Conservation (phyloP, 2,113 vertebrate species). For the Lasiurus cinereus region DNA sequence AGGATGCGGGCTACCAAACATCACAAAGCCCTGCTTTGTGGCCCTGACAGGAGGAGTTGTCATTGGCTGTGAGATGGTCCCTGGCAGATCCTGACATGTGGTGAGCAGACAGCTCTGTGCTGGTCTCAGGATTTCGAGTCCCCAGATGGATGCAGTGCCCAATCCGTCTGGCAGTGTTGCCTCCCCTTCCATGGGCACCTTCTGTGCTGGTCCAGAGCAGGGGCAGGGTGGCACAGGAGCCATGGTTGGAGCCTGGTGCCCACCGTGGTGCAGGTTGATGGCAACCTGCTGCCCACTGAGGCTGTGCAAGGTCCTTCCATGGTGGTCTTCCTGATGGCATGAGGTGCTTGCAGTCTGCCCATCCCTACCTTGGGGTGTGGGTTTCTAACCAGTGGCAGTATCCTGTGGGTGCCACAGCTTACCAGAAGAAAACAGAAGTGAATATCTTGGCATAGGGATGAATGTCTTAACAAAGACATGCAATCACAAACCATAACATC, state of each 20-base stretch:
- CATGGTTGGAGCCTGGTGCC: background rate
- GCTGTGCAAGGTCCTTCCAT: background rate
- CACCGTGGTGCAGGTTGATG: background rate
- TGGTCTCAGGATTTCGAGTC: background rate
- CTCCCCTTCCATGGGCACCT: fast-evolving
- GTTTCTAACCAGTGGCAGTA: background rate
- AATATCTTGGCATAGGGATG: background rate
- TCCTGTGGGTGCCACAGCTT: too few species aligned
- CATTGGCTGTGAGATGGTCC: constrained; percentile 70
- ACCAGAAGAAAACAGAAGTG: background rate
- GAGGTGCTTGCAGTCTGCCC: background rate
- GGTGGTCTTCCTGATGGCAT: background rate
- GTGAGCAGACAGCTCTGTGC: constrained; percentile 65
- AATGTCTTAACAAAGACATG: constrained; percentile 21
- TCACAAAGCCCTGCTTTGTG: constrained; percentile 79
- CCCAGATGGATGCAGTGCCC: background rate
- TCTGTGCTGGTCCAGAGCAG: background rate
- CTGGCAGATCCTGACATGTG: constrained; percentile 82
- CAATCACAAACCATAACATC: background rate
- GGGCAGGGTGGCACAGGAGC: background rate
- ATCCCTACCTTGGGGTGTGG: background rate
- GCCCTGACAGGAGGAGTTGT: constrained; percentile 65
- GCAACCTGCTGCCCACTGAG: background rate
- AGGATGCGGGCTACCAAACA: constrained; percentile 19
- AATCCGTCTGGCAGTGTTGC: background rate